Percentiles rank a stretch among this genome's conserved stretches.
Conservation (phyloP, 92 coral and sea anemone species). For the Zoanthus gigantus region DNA sequence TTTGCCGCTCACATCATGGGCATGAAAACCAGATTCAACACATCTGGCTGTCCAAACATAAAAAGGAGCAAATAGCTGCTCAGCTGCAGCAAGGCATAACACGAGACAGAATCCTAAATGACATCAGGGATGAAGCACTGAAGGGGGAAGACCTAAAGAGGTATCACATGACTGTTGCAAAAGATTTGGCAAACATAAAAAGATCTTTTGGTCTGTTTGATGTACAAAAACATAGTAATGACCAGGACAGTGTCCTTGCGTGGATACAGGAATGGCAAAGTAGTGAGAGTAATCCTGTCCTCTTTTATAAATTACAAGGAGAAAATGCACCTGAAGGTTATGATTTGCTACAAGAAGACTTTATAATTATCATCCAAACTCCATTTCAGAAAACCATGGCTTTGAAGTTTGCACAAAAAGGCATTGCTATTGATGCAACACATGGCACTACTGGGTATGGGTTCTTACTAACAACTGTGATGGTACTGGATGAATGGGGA, state of each 20-base stretch:
- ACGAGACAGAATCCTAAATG: constrained; percentile 53
- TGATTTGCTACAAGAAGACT: constrained; percentile 54
- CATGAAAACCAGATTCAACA: constrained; percentile 62
- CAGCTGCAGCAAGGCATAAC: constrained; percentile 69
- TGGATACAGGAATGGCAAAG: constrained; percentile 65
- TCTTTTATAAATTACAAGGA: constrained; percentile 65
- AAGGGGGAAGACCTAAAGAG: constrained; percentile 15
- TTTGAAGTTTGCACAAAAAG: constrained; percentile 55
- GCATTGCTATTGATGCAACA: constrained; percentile 64
- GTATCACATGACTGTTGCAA: constrained; percentile 50
- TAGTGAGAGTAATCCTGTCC: constrained; percentile 58
- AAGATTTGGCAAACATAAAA: constrained; percentile 64
- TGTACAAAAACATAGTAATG: constrained; percentile 63
- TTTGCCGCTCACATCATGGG: constrained; percentile 63
- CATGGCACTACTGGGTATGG: constrained; percentile 75
- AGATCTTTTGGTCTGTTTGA: constrained; percentile 55
- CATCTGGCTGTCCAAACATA: constrained; percentile 51
- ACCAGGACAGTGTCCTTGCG: constrained; percentile 67
- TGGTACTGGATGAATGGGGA: constrained; percentile 69
- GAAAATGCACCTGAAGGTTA: constrained; percentile 47
- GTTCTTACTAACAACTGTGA: constrained; percentile 57
- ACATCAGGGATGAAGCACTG: constrained; percentile 49
- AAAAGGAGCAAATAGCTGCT: constrained; percentile 67
- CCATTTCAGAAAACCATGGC: constrained; percentile 59
- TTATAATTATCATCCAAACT: constrained; percentile 54